phyloP scores from a whole-genome alignment of 1,140 invertebrate genomes.

The Drosophila eugracilis region DNA sequence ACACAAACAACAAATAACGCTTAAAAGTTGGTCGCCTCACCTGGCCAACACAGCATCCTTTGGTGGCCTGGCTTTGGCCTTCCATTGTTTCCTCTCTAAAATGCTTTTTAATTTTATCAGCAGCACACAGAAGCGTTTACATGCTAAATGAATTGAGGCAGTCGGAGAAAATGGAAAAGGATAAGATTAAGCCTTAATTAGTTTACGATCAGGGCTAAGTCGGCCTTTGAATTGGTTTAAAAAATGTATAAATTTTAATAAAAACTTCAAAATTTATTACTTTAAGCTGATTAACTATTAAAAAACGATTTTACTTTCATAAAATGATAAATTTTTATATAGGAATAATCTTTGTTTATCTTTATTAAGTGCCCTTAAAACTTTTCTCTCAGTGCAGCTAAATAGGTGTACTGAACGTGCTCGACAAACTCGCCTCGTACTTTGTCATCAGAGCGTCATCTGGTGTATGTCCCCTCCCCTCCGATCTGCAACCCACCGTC shows the following conservation, averaged over 20 bases:
- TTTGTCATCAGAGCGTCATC: slow-evolving; percentile 67
- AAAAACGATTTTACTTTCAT: no score
- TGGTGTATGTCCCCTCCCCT: slow-evolving; percentile 8
- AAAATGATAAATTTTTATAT: no score
- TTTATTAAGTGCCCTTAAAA: neutral
- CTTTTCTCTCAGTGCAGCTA: slow-evolving; percentile 45
- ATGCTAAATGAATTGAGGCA: slow-evolving; percentile 67
- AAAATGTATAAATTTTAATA: no score
- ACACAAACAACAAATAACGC: slow-evolving; percentile 54
- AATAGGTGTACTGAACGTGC: slow-evolving; percentile 65
- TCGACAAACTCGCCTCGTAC: slow-evolving; percentile 44
- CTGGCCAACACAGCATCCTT: slow-evolving; percentile 20
- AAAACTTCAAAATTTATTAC: no score
- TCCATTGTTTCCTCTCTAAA: slow-evolving; percentile 63
- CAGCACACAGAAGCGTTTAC: slow-evolving; percentile 62
- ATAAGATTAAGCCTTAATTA: slow-evolving; percentile 1
- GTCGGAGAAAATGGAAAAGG: slow-evolving; percentile 34
- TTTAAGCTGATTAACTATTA: no score
- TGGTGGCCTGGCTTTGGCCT: slow-evolving; percentile 16
- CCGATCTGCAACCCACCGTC: no score
- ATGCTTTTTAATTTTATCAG: slow-evolving; percentile 82
- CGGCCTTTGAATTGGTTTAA: neutral
- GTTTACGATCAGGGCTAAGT: neutral
- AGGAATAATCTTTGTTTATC: no score
- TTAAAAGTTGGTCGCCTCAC: slow-evolving; percentile 53